A percentile compares a stretch with the other conserved stretches of the same genome.
These are phyloP conservation scores for Hetaerina titia DNA, from an alignment of 2,888 invertebrate species.

Conservation along the genomic window DNA sequence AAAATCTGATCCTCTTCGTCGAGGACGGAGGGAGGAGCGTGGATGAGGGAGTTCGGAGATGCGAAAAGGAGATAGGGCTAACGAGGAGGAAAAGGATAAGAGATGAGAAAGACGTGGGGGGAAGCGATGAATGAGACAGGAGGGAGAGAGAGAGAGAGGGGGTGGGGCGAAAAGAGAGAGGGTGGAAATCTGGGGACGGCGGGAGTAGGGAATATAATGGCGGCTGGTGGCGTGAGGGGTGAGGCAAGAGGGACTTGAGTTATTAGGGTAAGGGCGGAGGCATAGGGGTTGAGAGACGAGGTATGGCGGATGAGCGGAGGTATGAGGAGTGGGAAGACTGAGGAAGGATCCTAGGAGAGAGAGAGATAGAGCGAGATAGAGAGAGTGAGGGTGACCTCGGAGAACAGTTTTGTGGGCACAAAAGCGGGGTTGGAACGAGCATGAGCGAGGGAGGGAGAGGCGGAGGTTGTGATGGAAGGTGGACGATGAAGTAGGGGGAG, in stretches of 20 bases:
- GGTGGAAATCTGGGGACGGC: neutral
- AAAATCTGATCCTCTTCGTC: neutral
- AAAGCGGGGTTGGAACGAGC: neutral
- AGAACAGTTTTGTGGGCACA: neutral
- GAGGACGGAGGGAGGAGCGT: neutral
- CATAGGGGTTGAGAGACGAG: neutral
- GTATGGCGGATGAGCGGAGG: neutral
- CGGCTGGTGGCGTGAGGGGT: neutral
- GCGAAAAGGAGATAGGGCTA: neutral
- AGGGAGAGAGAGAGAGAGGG: neutral
- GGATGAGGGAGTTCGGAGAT: neutral
- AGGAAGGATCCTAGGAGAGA: neutral
- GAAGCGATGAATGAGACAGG: neutral
- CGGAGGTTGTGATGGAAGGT: conserved; percentile 24
- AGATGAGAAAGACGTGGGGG: neutral
- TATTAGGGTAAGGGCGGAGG: neutral
- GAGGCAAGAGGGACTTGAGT: neutral
- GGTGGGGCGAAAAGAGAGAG: neutral
- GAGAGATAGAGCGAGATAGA: neutral
- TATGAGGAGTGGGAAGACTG: neutral
- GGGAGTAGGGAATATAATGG: neutral
- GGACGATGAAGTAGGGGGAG: neutral
- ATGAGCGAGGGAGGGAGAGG: neutral
- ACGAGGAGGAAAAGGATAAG: conserved; percentile 35
- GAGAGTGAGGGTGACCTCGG: neutral